phyloP scores from a whole-genome alignment of 2,113 vertebrate genomes.

The Mesoclemmys tuberculata region DNA sequence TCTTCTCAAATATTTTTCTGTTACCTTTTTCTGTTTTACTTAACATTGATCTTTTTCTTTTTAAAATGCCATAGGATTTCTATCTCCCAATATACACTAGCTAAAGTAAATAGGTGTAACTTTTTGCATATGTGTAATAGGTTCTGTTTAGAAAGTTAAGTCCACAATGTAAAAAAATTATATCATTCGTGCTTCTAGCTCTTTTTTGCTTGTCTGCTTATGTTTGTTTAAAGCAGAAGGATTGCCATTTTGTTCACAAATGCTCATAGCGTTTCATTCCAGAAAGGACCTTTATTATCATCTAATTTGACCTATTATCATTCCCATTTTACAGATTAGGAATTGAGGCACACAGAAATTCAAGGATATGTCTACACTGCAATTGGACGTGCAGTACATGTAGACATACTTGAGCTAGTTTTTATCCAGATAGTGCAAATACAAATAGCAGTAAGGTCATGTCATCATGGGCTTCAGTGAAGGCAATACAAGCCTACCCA shows the following conservation, averaged over 20 bases:
- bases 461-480: too few relatives aligned
- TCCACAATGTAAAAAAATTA: neutral
- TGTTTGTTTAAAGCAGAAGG: too few relatives aligned
- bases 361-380: too few relatives aligned
- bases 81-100: neutral
- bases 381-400: too few relatives aligned
- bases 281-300: neutral
- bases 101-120: neutral
- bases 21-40: neutral
- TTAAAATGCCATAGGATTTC: too few relatives aligned
- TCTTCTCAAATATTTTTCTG: neutral
- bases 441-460: too few relatives aligned
- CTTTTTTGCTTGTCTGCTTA: neutral
- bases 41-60: neutral
- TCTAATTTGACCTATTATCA: neutral
- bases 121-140: neutral
- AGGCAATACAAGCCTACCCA: too few relatives aligned
- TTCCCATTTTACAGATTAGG: too few relatives aligned
- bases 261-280: neutral
- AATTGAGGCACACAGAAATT: too few relatives aligned
- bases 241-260: neutral
- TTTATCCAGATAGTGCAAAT: too few relatives aligned
- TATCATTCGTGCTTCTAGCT: neutral
- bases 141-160: neutral
- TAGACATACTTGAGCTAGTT: too few relatives aligned